Evolutionary conservation across 2,888 invertebrate species (phyloP).

Genomic region (Parnassius mnemosyne): DNA sequence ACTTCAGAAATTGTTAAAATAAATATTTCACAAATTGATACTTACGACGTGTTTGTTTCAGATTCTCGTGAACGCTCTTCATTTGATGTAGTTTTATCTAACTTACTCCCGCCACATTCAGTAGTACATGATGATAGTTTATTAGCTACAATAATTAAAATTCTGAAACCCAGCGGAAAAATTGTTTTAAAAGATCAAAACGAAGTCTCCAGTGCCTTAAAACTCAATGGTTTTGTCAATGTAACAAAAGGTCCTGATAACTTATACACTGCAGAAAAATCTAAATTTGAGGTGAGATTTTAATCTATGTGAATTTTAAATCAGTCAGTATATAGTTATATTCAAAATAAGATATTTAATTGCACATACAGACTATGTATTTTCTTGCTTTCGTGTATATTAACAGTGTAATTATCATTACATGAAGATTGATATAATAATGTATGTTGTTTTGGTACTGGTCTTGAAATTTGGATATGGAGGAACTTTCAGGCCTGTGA

Average conservation of each 20-base stretch:
- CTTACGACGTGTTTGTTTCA: constrained; percentile 42
- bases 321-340: too few species aligned
- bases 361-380: too few species aligned
- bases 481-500: too few species aligned
- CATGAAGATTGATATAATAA: too few species aligned
- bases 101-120: constrained; percentile 63
- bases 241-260: constrained; percentile 48
- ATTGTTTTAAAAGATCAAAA: constrained; percentile 74
- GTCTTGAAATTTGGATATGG: too few species aligned
- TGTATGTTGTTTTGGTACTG: too few species aligned
- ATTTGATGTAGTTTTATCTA: constrained; percentile 82
- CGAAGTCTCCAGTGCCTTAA: constrained; percentile 75
- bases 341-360: too few species aligned
- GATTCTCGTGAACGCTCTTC: constrained; percentile 80
- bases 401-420: too few species aligned
- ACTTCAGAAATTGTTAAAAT: not conserved
- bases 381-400: too few species aligned
- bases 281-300: constrained; percentile 83
- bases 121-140: constrained; percentile 66
- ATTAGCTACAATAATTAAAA: constrained; percentile 78
- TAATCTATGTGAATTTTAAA: too few species aligned
- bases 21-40: not conserved
- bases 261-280: constrained; percentile 80
- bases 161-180: constrained; percentile 83
- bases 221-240: constrained; percentile 83